Base-by-base conservation (phyloP, 2,888 invertebrate genomes). In the Minunthozetes semirufus region DNA sequence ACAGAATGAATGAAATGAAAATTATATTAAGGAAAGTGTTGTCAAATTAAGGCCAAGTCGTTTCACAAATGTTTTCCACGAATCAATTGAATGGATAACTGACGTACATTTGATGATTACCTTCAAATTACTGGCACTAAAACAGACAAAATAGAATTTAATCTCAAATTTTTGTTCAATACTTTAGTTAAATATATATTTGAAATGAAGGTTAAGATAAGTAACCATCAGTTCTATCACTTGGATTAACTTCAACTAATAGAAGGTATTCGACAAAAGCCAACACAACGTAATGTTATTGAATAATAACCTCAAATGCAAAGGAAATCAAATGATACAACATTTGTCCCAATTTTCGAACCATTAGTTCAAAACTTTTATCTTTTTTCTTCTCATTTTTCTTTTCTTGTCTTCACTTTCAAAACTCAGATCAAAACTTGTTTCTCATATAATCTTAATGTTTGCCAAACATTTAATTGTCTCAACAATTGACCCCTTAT, bases 41-140 rank as follows among this genome's bases (percentile, higher is more conserved):
- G 13, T 15, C 42, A 8, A 27, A 70, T 38, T 70, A 70, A 70
- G 70, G 70, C 70, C 70, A 70, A 70, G 48, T 22, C 33, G 1
- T 63, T 63, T n/a, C 8, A 63, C n/a, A 63, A 63, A 29, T n/a
- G 33, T 22, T 19, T 42, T 68, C 46, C 11, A 68, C 68, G 42
- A 68, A 68, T 68, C 42, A 68, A 42, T 68, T 68, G 19, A 38
- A 42, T 68, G 38, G 42, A 68, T 19, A 38, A n/a, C 33, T 68
- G 68, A 68, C 19, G 42, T 22, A 68, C 38, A 70, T 46, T 46
- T 70, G 38, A 25, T 22, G 42, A 25, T 70, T 70, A 70, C 70
- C 70, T 70, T 70, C 70, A 48, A n/a, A 42, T 13, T 42, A 13
- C 70, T 46, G 46, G 46, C 48, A 25, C 25, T 48, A 42, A 33